These are phyloP conservation scores for Drosophila macrospina DNA, from an alignment of 2,888 invertebrate species.

Conservation along the genomic window DNA sequence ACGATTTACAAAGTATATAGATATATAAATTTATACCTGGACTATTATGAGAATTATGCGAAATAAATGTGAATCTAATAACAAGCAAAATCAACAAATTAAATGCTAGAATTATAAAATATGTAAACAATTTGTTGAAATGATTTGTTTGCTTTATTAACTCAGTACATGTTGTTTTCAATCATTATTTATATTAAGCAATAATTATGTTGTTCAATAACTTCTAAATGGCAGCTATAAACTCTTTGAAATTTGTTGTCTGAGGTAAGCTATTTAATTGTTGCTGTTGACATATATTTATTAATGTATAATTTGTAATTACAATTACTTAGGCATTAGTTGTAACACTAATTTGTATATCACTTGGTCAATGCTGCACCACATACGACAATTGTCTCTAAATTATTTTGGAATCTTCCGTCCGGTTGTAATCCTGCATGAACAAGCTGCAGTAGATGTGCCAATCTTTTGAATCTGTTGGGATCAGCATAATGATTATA, in stretches of 20 bases:
- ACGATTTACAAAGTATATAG: conserved; percentile 67
- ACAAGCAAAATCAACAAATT: conserved; percentile 6
- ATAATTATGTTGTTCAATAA: conserved; percentile 9
- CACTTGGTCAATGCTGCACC: conserved; percentile 51
- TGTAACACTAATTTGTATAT: conserved; percentile 69
- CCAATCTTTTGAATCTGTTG: conserved; percentile 77
- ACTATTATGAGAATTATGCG: conserved; percentile 37
- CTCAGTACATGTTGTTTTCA: conserved; percentile 42
- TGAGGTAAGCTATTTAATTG: conserved; percentile 15
- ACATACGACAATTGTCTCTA: conserved; percentile 19
- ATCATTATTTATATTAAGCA: conserved; percentile 4
- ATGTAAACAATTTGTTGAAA: conserved; percentile 15
- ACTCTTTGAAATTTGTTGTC: conserved; percentile 15
- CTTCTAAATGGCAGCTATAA: conserved; percentile 42
- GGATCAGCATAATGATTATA: conserved; percentile 58
- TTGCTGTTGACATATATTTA: conserved; percentile 16
- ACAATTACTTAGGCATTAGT: conserved; percentile 52
- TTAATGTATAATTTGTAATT: conserved; percentile 16
- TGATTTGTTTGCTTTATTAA: conserved; percentile 26
- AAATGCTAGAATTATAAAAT: conserved; percentile 18
- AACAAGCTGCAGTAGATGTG: conserved; percentile 67
- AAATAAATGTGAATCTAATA: conserved; percentile 42
- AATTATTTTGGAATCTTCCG: conserved; percentile 20
- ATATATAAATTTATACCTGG: background rate
- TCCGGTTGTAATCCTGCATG: conserved; percentile 53